Evolutionary conservation across 2,888 invertebrate species (phyloP).

Genomic region (Drosophila parthenogenetica): DNA sequence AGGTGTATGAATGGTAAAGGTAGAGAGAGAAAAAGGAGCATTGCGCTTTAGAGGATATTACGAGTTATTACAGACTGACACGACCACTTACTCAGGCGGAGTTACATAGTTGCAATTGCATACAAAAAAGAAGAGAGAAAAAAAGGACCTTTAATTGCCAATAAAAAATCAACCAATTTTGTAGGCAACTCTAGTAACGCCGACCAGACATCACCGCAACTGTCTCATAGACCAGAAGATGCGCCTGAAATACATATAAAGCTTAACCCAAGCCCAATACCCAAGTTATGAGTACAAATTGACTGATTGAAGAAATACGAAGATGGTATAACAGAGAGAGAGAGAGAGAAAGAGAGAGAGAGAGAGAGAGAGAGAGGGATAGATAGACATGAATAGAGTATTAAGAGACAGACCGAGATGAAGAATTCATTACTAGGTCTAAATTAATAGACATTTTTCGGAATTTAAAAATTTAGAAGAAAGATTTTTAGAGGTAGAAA

Average conservation of each 20-base stretch:
- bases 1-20: constrained; percentile 8
- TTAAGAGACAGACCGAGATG: background rate
- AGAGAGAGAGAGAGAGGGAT: constrained; percentile 1
- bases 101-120: constrained; percentile 20
- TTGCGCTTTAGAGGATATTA: constrained; percentile 2
- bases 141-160: constrained; percentile 11
- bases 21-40: background rate
- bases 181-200: constrained; percentile 52
- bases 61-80: constrained; percentile 8
- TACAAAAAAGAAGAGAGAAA: constrained; percentile 1
- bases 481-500: constrained; percentile 1
- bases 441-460: too few species aligned
- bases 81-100: constrained; percentile 19
- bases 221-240: constrained; percentile 48
- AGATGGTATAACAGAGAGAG: background rate
- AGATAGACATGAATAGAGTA: background rate
- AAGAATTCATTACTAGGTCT: too few species aligned
- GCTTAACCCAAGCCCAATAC: constrained; percentile 74
- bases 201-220: constrained; percentile 27
- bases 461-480: background rate
- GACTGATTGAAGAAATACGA: background rate
- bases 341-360: constrained; percentile 12
- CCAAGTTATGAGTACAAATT: constrained; percentile 58
- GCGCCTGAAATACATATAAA: constrained; percentile 75
- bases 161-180: constrained; percentile 21